phyloP scores from a whole-genome alignment of 23 tunicate species.

The Oikopleura vanhoeffeni region DNA sequence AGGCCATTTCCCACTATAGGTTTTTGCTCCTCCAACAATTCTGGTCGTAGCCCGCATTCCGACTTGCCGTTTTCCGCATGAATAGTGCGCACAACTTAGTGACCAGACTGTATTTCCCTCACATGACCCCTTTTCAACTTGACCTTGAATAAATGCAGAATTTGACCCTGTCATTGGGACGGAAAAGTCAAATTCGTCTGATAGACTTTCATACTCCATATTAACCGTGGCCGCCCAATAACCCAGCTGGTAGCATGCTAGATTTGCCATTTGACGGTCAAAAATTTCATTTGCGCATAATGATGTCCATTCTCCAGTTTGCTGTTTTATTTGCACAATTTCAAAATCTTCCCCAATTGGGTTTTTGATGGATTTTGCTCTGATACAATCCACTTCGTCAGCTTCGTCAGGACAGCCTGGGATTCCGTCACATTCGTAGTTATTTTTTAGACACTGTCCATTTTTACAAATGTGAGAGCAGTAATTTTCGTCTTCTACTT shows the following conservation, averaged over 20 bases:
- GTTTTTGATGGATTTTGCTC: neutral
- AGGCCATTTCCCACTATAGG: neutral
- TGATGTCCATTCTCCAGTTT: neutral
- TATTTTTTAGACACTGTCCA: neutral
- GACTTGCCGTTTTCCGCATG: slow-evolving; percentile 75
- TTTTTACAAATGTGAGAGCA: neutral
- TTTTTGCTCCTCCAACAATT: neutral
- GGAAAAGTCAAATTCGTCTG: neutral
- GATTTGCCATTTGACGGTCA: neutral
- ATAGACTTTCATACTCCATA: neutral
- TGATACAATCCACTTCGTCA: neutral
- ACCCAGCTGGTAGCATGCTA: neutral
- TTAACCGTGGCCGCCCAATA: neutral
- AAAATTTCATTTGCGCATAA: neutral
- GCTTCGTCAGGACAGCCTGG: neutral
- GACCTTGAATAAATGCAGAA: too few relatives aligned
- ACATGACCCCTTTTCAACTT: neutral
- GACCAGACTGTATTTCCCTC: neutral
- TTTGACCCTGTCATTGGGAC: too few relatives aligned
- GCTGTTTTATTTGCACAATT: neutral
- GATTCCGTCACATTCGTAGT: neutral
- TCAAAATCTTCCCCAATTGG: neutral
- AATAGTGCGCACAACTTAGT: neutral
- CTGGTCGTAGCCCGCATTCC: slow-evolving; percentile 32
- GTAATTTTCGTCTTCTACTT: neutral